Evolutionary conservation across 2,797 vertebrate species (phyloP).

Genomic region (Phalanger gymnotis): DNA sequence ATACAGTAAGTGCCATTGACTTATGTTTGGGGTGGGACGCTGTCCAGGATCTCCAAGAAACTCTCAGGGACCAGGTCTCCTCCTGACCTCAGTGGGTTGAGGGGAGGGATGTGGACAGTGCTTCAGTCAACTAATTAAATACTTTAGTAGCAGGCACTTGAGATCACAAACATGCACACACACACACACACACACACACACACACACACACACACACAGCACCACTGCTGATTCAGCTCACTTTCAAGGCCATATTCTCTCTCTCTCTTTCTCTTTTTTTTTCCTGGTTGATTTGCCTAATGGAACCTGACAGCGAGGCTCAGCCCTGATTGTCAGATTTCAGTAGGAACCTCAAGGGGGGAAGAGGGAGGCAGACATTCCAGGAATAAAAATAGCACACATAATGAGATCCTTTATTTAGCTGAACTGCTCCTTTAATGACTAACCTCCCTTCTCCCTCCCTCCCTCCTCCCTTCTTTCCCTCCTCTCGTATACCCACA

Average conservation of each 20-base stretch:
- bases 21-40: fast-evolving
- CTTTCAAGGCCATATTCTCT: slow-evolving; percentile 69
- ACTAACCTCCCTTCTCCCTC: slow-evolving; percentile 56
- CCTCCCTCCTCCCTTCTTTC: not conserved
- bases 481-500: not conserved
- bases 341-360: slow-evolving; percentile 80
- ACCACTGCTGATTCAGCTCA: slow-evolving; percentile 78
- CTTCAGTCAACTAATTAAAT: slow-evolving; percentile 63
- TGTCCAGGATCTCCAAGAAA: not conserved
- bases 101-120: not conserved
- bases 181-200: not conserved
- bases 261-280: slow-evolving; percentile 12
- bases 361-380: slow-evolving; percentile 77
- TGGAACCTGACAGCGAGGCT: slow-evolving; percentile 84
- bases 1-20: not conserved
- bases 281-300: slow-evolving; percentile 83
- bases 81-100: not conserved
- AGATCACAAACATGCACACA: not conserved
- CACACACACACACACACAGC: not conserved
- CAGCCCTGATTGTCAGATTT: slow-evolving; percentile 84
- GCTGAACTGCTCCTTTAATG: slow-evolving; percentile 77
- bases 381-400: slow-evolving; percentile 83
- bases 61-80: not conserved
- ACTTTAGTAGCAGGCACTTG: slow-evolving; percentile 18
- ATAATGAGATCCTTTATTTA: slow-evolving; percentile 84